Evolutionary conservation across 2,888 invertebrate genomes (phyloP).

Genomic region (Lottia scabra): DNA sequence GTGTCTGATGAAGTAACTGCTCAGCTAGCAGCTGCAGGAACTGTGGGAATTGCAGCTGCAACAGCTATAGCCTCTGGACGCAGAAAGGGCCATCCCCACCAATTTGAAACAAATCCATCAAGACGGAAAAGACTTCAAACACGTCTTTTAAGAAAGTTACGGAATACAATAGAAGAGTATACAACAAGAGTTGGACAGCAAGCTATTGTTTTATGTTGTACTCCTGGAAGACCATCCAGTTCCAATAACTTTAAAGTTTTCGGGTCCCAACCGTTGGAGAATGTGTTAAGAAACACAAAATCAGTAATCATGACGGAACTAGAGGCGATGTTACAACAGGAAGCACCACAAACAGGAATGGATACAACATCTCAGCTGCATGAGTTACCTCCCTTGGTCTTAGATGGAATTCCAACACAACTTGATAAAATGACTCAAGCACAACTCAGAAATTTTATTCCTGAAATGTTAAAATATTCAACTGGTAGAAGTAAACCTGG

Average conservation of each 20-base stretch:
- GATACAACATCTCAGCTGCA: conserved; percentile 95
- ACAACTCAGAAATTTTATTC: conserved; percentile 94
- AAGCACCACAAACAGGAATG: conserved; percentile 86
- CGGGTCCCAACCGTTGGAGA: conserved; percentile 94
- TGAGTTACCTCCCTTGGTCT: conserved; percentile 94
- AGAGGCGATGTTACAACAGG: conserved; percentile 92
- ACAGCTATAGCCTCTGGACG: conserved; percentile 94
- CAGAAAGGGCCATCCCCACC: conserved; percentile 93
- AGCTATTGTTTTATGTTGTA: conserved; percentile 94
- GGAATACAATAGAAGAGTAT: conserved; percentile 82
- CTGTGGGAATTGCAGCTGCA: conserved; percentile 95
- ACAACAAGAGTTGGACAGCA: conserved; percentile 97
- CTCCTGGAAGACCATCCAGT: conserved; percentile 86
- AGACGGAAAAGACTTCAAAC: conserved; percentile 95
- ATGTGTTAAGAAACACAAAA: conserved; percentile 86
- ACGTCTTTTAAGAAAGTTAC: conserved; percentile 77
- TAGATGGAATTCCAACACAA: conserved; percentile 97
- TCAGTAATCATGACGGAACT: conserved; percentile 94
- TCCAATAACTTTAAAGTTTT: conserved; percentile 93
- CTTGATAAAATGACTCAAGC: conserved; percentile 99
- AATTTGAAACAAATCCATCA: conserved; percentile 96
- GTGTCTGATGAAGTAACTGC: conserved; percentile 96
- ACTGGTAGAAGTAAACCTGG: conserved; percentile 96
- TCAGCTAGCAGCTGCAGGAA: conserved; percentile 94
- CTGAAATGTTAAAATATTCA: conserved; percentile 97